Evolutionary conservation across 1,140 invertebrate genomes (phyloP).

Genomic region (Diuraphis noxia): DNA sequence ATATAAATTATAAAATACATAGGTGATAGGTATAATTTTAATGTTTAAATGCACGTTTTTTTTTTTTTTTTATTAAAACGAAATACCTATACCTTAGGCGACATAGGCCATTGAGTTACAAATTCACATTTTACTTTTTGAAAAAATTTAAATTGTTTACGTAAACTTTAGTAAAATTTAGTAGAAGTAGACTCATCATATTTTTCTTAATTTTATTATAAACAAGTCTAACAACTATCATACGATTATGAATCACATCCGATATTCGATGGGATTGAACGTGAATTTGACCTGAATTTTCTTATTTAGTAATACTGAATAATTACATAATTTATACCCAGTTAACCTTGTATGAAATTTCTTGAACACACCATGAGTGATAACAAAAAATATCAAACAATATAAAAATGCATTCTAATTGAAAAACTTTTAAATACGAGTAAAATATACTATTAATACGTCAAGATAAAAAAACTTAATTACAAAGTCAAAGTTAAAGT

Average conservation of each 20-base stretch:
- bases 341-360: constrained; percentile 34
- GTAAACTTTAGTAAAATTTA: background rate
- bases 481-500: background rate
- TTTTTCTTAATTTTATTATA: background rate
- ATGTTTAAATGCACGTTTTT: background rate
- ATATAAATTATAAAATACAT: background rate
- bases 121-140: background rate
- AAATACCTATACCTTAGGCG: no score
- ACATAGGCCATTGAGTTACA: no score
- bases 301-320: constrained; percentile 15
- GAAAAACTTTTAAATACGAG: background rate
- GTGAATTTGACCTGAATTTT: constrained; percentile 22
- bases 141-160: background rate
- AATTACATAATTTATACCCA: constrained; percentile 18
- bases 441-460: background rate
- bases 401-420: background rate
- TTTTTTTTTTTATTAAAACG: no score
- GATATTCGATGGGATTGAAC: background rate
- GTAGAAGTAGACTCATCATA: background rate
- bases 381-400: background rate
- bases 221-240: background rate
- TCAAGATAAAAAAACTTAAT: background rate
- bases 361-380: background rate
- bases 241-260: background rate
- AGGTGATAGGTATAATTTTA: no score